Evolutionary conservation across 2,797 vertebrate genomes (phyloP).

Genomic region (Thamnophis elegans): DNA sequence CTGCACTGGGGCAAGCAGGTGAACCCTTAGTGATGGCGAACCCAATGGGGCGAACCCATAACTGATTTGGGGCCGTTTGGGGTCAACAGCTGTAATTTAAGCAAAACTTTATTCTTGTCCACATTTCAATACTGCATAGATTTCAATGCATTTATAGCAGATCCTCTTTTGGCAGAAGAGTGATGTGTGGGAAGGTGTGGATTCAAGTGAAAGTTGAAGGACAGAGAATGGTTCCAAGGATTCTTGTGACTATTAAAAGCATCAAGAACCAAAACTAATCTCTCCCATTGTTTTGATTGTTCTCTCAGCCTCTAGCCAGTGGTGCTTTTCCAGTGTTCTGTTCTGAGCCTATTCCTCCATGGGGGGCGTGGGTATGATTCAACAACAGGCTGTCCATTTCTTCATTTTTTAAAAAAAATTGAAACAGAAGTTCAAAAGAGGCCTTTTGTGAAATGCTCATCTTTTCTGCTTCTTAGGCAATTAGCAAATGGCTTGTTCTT

Average conservation of each 20-base stretch:
- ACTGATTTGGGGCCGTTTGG: background rate
- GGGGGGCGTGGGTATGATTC: background rate
- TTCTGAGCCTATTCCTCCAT: background rate
- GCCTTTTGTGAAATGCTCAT: background rate
- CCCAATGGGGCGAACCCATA: background rate
- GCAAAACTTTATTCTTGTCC: background rate
- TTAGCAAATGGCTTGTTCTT: background rate
- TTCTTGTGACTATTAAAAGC: background rate
- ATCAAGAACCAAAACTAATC: background rate
- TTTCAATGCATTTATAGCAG: background rate
- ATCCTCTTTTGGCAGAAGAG: background rate
- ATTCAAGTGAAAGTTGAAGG: background rate
- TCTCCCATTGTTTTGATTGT: background rate
- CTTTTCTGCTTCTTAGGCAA: background rate
- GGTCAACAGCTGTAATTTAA: background rate
- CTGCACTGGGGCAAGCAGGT: too few species aligned
- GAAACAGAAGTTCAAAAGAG: background rate
- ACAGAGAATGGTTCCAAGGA: background rate
- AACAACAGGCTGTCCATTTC: background rate
- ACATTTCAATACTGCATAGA: background rate
- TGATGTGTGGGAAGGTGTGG: background rate
- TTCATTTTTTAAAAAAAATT: background rate
- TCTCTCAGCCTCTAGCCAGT: background rate
- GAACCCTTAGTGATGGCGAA: background rate
- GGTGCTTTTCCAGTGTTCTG: background rate